Base-by-base conservation (phyloP, 2,797 vertebrate genomes). In the Microctenopoma stevenorrisi region DNA sequence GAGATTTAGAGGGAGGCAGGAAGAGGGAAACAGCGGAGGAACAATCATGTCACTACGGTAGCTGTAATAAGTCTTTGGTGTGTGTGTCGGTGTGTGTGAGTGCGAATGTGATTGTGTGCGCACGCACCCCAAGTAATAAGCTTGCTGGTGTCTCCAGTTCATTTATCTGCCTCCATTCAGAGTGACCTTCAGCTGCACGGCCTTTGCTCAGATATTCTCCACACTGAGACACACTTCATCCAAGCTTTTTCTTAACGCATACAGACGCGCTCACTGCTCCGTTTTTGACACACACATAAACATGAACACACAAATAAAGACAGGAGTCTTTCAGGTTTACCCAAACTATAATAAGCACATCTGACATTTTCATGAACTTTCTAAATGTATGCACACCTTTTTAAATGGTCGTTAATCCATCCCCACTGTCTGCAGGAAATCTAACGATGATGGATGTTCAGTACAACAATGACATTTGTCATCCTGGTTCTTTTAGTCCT, bases 111-210 rank as follows among this genome's bases (percentile, higher is more conserved):
- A 16, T 9, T 30, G 3, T 51, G 47, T 64, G 55, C 58, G 73
- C 56, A 76, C 18, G 3, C 12, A 47, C 74, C 15, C 70, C 65
- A 70, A 81, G 85, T 90, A 86, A 90, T 87, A 87, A 80, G 85
- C 83, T 75, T 84, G 84, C 79, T 86, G 77, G 69, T 79, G 74
- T 76, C 77, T 55, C 79, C 74, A 80, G 75, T 85, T 86, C 78
- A 89, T 89, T 88, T 86, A 85, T 86, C 79, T 75, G 61, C 64
- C 33, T 82, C 76, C 68, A 85, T 84, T 88, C 78, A 78, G 76
- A 82, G 59, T 89, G 83, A 90, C 89, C 87, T 84, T 90, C 86
- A 88, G 82, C 74, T 72, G 18, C 48, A 63, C 14, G 18, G 74
- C 58, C 64, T 72, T 56, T 37, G 51, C 70, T 69, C 61, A 74